phyloP scores from a whole-genome alignment of 2,113 vertebrate species.

The Glaucomys volans region DNA sequence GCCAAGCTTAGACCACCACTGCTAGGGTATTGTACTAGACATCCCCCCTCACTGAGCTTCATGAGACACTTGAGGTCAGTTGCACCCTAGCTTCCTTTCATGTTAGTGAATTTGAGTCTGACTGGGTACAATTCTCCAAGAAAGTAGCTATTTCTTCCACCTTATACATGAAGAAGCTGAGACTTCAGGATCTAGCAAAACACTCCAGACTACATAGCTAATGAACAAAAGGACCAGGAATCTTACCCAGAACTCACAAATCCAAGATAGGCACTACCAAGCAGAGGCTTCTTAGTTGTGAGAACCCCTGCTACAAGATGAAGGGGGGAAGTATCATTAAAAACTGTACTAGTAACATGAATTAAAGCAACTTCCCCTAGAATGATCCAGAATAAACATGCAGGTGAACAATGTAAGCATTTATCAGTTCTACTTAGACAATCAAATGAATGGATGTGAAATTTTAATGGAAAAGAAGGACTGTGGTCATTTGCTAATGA shows the following conservation, averaged over 20 bases:
- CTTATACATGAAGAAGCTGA: not conserved
- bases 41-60: not conserved
- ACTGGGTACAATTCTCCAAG: not conserved
- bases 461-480: not conserved
- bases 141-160: not conserved
- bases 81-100: not conserved
- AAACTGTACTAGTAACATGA: not conserved
- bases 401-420: not conserved
- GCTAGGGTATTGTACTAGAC: not conserved
- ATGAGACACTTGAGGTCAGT: not conserved
- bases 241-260: not conserved
- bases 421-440: not conserved
- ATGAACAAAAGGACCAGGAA: not conserved
- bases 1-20: not conserved
- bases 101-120: not conserved
- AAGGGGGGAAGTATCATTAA: not conserved
- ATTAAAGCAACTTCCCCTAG: not conserved
- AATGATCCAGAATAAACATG: not conserved
- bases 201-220: not conserved
- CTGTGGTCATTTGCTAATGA: not conserved
- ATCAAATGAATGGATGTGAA: not conserved
- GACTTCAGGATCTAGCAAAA: not conserved
- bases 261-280: not conserved
- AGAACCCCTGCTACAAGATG: not conserved
- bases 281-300: not conserved